A percentile compares a stretch with the other conserved stretches of the same genome.
phyloP scores from a whole-genome alignment of 2,888 invertebrate genomes.

The Brachyptera putata region DNA sequence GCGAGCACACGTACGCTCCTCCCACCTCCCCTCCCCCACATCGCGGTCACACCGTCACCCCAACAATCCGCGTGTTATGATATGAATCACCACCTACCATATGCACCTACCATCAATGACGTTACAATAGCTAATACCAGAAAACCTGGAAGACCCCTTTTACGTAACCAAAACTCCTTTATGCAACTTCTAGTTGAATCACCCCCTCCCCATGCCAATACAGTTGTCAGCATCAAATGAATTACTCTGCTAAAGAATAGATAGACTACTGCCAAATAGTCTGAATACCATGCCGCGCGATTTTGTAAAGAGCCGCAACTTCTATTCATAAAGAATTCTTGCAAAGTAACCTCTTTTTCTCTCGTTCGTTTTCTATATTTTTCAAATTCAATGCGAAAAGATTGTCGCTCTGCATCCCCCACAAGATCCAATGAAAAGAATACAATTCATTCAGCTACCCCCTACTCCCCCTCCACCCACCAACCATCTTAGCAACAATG shows the following conservation, averaged over 20 bases:
- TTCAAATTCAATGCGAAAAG: slow-evolving; percentile 9
- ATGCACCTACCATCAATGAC: no score
- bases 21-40: not conserved
- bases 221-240: slow-evolving; percentile 29
- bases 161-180: slow-evolving; percentile 27
- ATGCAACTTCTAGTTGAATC: slow-evolving; percentile 17
- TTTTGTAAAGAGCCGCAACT: slow-evolving; percentile 20
- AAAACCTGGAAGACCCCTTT: no score
- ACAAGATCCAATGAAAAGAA: slow-evolving; percentile 23
- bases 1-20: not conserved
- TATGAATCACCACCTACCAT: no score
- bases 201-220: slow-evolving; percentile 20
- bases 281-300: slow-evolving; percentile 19
- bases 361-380: slow-evolving; percentile 10
- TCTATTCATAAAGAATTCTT: slow-evolving; percentile 23
- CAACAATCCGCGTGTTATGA: no score
- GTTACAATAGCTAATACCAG: no score
- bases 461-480: not conserved
- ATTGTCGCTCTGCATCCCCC: slow-evolving; percentile 9
- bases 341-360: slow-evolving; percentile 31
- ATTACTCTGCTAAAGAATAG: slow-evolving; percentile 25
- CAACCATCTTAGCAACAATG: not conserved
- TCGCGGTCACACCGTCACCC: no score
- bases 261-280: slow-evolving; percentile 27
- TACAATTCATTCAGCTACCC: slow-evolving; percentile 23